Base-by-base conservation (phyloP, 2,113 vertebrate species). In the Polyodon spathula region DNA sequence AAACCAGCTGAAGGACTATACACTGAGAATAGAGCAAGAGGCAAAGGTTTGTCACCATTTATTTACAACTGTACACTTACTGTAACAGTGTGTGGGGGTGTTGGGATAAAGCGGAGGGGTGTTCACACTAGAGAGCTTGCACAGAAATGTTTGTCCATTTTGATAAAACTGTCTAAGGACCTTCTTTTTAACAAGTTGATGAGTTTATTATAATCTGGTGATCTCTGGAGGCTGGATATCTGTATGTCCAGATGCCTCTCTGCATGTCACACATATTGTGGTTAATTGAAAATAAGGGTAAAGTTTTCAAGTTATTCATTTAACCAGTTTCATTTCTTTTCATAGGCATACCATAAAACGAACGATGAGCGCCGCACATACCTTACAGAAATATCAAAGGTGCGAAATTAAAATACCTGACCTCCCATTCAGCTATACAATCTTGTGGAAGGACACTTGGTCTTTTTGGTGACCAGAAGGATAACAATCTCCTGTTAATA, bases 341-440 rank as follows among this genome's bases (percentile, higher is more conserved):
- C 2, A 63, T 58, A 95, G 92, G 88, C 85, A 16, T 93, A 93
- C 71, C 86, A 86, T 67, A 92, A 80, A 74, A 84, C 84, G 74
- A 92, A 87, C 37, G 83, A 82, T 56, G 88, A 93, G 69, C 70
- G 73, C 8, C 69, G 64, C 51, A 75, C 71, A 0, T 93, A 87
- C 65, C 71, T 93, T 48, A 76, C 85, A 6, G 88, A 93, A 80
- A 89, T 93, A 38, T 78, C 86, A 39, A 86, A 84, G 86, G 92
- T 94, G 82, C 85, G 46, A 52, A 38, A 50, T 68, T 66, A 58
- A 50, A 63, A 62, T n/a, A n/a, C n/a, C n/a, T n/a, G n/a, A n/a
- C n/a, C n/a, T n/a, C n/a, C n/a, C n/a, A n/a, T n/a, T n/a, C n/a
- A n/a, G n/a, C n/a, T n/a, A n/a, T n/a, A n/a, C n/a, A n/a, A n/a